Conservation (phyloP, 2,797 vertebrate species). For the Tachyglossus aculeatus region DNA sequence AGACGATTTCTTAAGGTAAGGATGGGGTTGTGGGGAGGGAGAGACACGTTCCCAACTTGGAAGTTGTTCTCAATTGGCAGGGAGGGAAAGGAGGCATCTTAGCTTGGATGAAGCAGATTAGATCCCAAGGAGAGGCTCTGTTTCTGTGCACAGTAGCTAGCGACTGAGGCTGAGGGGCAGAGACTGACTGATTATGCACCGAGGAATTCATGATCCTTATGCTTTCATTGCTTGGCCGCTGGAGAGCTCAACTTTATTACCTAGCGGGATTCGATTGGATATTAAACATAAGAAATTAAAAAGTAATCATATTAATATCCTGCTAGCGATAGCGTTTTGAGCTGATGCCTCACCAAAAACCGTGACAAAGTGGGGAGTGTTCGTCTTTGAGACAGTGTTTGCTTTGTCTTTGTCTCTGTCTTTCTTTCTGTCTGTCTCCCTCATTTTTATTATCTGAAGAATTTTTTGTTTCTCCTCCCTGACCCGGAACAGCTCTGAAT, state of each 20-base stretch:
- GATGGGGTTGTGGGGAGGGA: not conserved
- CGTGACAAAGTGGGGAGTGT: not conserved
- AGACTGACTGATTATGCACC: accelerated
- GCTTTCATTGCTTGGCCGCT: not conserved
- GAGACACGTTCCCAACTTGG: not conserved
- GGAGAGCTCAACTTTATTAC: not conserved
- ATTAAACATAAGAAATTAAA: constrained; percentile 11
- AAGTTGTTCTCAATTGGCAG: not conserved
- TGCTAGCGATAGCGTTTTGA: not conserved
- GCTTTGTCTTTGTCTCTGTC: not conserved
- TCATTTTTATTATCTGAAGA: not conserved
- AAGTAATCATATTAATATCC: constrained; percentile 13
- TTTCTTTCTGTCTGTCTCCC: not conserved
- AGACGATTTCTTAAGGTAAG: accelerated
- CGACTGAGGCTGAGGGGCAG: not conserved
- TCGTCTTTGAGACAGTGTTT: not conserved
- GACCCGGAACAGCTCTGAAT: not conserved
- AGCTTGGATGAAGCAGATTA: not conserved
- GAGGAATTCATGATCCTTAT: not conserved
- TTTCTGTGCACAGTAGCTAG: not conserved
- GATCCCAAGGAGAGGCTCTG: not conserved
- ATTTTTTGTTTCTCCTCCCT: constrained; percentile 2
- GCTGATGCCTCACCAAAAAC: not conserved
- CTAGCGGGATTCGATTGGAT: not conserved
- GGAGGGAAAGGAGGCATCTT: not conserved